Evolutionary conservation across 2,797 vertebrate species (phyloP), one percentile per base, ranked within the genome.

Genomic region (Enteromius mattozi): DNA sequence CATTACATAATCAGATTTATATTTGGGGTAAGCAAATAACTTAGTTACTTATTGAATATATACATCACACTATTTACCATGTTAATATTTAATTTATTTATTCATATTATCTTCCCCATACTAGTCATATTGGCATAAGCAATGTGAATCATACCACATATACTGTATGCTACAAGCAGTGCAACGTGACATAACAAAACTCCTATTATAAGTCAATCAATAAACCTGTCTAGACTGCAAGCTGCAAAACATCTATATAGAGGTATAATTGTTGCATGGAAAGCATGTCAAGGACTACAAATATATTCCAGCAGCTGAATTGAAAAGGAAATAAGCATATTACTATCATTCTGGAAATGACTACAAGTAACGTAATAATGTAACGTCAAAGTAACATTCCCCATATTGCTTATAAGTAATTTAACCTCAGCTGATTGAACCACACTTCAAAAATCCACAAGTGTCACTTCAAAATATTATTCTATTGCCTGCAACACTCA

Each of bases 401-500:
- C n/a, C 24, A 42, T 59, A 45, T 17, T 2, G 10, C 49, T 35
- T 49, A 66, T 9, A 65, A 33, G 59, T n/a, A n/a, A 51, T 80
- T 13, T 49, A 59, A 59, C 37, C 24, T 61, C 10, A 56, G 47
- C 17, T 56, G 47, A 76, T 42, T 14, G 7, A 21, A 21, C 70
- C 2, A 1, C 27, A 37, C 7, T 61, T 71, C 24, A 19, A 56
- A 42, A 84, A 78, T 21, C 47, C 74, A 69, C 72, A 70, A 78
- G 37, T 61, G 49, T 70, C 27, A 59, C 76, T 78, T 70, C 2
- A 70, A 30, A 70, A 81, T 81, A 42, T 24, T 27, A 56, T 56
- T 81, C n/a, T 81, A 70, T 70, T 70, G 49, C 79, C 35, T 81
- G 40, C 42, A 56, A 24, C 49, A 21, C 49, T 81, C 35, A 54